These are phyloP conservation scores for Papilio xuthus DNA, from an alignment of 1,140 invertebrate species.

Conservation along the genomic window DNA sequence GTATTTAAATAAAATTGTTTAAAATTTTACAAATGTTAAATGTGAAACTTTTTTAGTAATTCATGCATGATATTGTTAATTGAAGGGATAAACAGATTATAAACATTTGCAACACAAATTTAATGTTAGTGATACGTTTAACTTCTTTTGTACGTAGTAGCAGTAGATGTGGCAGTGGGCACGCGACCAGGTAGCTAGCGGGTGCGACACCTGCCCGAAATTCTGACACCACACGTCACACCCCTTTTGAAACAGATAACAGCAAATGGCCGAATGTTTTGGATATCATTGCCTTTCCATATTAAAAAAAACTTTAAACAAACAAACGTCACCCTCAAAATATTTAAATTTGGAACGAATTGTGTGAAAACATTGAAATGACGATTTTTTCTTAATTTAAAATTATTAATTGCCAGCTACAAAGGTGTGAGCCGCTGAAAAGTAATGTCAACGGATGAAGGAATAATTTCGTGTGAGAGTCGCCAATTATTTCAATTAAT, in stretches of 20 bases:
- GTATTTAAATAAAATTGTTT: too few species aligned
- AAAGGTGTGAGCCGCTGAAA: conserved; percentile 43
- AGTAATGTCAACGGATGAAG: conserved; percentile 70
- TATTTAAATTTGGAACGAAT: conserved; percentile 12
- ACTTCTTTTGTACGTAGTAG: background rate
- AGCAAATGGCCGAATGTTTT: conserved; percentile 4
- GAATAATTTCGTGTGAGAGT: conserved; percentile 58
- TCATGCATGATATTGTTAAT: background rate
- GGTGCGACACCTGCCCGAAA: conserved; percentile 55
- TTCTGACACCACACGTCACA: conserved; percentile 52
- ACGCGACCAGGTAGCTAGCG: conserved; percentile 66
- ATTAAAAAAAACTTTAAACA: conserved; percentile 20
- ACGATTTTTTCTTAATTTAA: conserved; percentile 33
- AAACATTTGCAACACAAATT: background rate
- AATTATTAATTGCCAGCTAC: conserved; percentile 34
- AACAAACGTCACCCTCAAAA: background rate
- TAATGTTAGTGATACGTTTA: background rate
- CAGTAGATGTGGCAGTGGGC: conserved; percentile 40
- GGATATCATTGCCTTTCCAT: background rate
- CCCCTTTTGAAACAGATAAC: conserved; percentile 37
- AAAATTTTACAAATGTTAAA: too few species aligned
- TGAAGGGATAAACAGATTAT: background rate
- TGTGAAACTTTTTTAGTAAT: background rate
- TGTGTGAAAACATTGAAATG: background rate
- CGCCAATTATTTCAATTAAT: conserved; percentile 80